Percentiles rank a stretch among this genome's conserved stretches.
phyloP scores from a whole-genome alignment of 2,888 invertebrate species.

The Caenorhabditis sp. region DNA sequence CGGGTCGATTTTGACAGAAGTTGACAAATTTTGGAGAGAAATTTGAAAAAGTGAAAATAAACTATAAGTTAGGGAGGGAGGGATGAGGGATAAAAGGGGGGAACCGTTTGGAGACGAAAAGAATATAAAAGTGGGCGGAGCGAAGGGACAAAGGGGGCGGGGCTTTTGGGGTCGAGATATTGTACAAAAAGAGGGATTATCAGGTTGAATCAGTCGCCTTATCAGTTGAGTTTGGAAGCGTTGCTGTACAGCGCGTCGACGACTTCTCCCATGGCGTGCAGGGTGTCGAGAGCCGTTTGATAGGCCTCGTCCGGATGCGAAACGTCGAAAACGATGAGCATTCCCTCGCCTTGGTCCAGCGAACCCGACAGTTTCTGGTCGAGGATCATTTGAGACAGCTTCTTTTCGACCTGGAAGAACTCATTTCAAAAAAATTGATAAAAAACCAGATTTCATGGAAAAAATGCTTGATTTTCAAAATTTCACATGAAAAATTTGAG shows the following conservation, averaged over 20 bases:
- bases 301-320: constrained; percentile 96
- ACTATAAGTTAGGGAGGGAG: constrained; percentile 36
- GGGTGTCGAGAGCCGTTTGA: constrained; percentile 96
- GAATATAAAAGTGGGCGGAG: constrained; percentile 13
- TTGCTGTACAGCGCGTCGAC: constrained; percentile 99
- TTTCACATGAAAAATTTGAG: too few relatives aligned
- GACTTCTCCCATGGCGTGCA: constrained; percentile 96
- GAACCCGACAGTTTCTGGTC: constrained; percentile 92
- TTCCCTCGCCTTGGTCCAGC: constrained; percentile 98
- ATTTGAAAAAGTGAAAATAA: constrained; percentile 27
- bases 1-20: too few relatives aligned
- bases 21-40: background rate
- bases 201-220: too few relatives aligned
- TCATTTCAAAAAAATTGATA: background rate
- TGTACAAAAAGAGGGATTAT: constrained; percentile 29
- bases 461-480: too few relatives aligned
- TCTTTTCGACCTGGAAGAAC: constrained; percentile 91
- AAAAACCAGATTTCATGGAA: too few relatives aligned
- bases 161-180: constrained; percentile 36
- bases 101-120: constrained; percentile 1
- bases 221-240: constrained; percentile 91
- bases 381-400: constrained; percentile 99
- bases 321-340: constrained; percentile 97
- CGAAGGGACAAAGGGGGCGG: background rate
- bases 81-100: too few relatives aligned